Evolutionary conservation across 2,888 invertebrate species (phyloP).

Genomic region (Beris chalybata): DNA sequence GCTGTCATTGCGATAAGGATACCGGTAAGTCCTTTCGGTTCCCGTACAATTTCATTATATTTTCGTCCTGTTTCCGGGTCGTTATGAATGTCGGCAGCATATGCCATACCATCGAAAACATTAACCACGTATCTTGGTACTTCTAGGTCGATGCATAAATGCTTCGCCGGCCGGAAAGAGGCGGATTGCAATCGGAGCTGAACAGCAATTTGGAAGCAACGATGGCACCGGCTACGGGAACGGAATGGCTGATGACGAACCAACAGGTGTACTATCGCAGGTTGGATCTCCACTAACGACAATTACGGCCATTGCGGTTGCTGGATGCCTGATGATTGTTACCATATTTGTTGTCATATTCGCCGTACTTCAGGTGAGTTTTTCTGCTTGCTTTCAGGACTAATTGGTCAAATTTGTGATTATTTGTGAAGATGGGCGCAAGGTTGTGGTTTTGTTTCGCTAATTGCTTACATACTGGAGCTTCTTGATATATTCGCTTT

Average conservation of each 20-base stretch:
- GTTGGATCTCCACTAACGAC: constrained; percentile 62
- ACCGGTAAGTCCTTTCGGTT: constrained; percentile 59
- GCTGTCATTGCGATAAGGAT: constrained; percentile 71
- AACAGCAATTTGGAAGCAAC: constrained; percentile 50
- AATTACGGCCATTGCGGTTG: constrained; percentile 68
- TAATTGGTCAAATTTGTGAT: too few species aligned
- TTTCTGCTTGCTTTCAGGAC: constrained; percentile 7
- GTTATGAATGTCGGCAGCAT: too few species aligned
- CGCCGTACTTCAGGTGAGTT: constrained; percentile 69
- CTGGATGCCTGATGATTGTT: constrained; percentile 69
- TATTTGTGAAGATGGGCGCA: too few species aligned
- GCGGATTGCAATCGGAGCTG: constrained; percentile 65
- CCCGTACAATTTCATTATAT: too few species aligned
- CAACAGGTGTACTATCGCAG: constrained; percentile 48
- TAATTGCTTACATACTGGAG: neutral
- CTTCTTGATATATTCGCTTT: too few species aligned
- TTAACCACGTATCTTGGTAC: too few species aligned
- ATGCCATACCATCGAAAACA: too few species aligned
- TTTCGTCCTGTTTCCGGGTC: too few species aligned
- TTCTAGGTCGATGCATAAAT: constrained; percentile 70
- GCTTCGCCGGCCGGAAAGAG: constrained; percentile 74
- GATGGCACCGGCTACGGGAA: constrained; percentile 40
- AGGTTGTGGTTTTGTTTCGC: neutral
- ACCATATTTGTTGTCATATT: constrained; percentile 72
- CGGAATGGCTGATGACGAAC: constrained; percentile 41